Conservation (phyloP, 2,888 invertebrate genomes). For the Amblyteles armatorius region DNA sequence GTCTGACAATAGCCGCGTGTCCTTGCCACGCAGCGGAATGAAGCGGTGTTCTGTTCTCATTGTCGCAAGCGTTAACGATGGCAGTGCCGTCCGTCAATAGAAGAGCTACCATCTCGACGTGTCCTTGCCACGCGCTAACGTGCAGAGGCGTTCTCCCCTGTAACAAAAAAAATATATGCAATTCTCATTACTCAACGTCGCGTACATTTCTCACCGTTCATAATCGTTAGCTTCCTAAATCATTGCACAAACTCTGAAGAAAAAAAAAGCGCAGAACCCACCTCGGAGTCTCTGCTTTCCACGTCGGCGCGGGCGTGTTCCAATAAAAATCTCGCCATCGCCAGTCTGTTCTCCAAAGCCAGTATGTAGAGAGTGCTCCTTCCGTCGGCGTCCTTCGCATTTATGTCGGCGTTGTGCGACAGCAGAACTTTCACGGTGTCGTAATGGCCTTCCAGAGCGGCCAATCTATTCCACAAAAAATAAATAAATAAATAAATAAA, state of each 20-base stretch:
- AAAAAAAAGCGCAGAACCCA: slow-evolving; percentile 73
- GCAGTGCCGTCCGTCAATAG: slow-evolving; percentile 93
- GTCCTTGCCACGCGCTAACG: slow-evolving; percentile 97
- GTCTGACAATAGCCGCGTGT: slow-evolving; percentile 92
- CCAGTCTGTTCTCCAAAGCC: slow-evolving; percentile 93
- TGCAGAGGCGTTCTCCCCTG: slow-evolving; percentile 95
- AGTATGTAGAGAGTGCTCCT: slow-evolving; percentile 96
- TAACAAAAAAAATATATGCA: slow-evolving; percentile 62
- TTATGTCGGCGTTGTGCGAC: slow-evolving; percentile 92
- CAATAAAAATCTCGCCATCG: slow-evolving; percentile 93
- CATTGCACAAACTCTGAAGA: neutral
- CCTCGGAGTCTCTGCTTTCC: slow-evolving; percentile 95
- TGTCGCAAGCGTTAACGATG: slow-evolving; percentile 94
- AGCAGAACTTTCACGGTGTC: slow-evolving; percentile 90
- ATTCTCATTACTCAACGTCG: slow-evolving; percentile 16
- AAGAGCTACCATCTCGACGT: slow-evolving; percentile 95
- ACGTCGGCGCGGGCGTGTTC: slow-evolving; percentile 92
- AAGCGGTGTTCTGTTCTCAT: slow-evolving; percentile 94
- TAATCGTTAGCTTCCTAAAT: slow-evolving; percentile 1
- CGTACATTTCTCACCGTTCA: neutral
- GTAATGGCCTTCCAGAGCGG: slow-evolving; percentile 94
- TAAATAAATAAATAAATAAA: no score
- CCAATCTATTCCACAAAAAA: slow-evolving; percentile 86
- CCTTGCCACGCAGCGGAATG: slow-evolving; percentile 99
- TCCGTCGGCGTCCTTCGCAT: slow-evolving; percentile 96